Conservation (phyloP, 2,888 invertebrate genomes). For the Vannuccia rotundouncinata region DNA sequence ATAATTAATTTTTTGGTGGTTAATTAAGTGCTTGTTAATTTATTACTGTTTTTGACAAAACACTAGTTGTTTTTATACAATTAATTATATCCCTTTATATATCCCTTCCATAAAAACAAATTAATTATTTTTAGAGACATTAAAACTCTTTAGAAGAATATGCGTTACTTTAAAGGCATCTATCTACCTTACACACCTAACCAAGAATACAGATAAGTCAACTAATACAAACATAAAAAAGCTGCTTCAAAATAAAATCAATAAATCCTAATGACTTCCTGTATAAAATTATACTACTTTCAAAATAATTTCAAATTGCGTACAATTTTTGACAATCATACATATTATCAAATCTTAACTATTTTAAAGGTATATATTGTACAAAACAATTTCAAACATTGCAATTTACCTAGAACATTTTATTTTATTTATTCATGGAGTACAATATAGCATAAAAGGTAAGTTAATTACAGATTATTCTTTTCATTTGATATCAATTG, state of each 20-base stretch:
- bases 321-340: neutral
- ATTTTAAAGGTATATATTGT: too few species aligned
- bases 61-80: neutral
- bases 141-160: neutral
- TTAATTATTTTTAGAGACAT: neutral
- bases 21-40: neutral
- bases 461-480: too few species aligned
- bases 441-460: too few species aligned
- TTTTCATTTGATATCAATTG: too few species aligned
- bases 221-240: neutral
- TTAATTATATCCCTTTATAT: too few species aligned
- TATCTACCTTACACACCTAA: neutral
- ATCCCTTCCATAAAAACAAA: neutral
- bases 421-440: too few species aligned
- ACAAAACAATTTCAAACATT: too few species aligned
- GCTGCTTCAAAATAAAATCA: neutral
- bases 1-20: neutral
- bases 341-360: too few species aligned
- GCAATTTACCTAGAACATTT: too few species aligned
- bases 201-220: neutral
- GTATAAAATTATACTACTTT: neutral
- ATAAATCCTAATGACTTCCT: neutral
- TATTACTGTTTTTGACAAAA: neutral
- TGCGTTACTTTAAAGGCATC: neutral
- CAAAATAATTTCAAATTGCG: neutral